Evolutionary conservation across 2,113 vertebrate genomes (phyloP), one percentile per base, ranked within the genome.

Genomic region (Orthonyx spaldingii): DNA sequence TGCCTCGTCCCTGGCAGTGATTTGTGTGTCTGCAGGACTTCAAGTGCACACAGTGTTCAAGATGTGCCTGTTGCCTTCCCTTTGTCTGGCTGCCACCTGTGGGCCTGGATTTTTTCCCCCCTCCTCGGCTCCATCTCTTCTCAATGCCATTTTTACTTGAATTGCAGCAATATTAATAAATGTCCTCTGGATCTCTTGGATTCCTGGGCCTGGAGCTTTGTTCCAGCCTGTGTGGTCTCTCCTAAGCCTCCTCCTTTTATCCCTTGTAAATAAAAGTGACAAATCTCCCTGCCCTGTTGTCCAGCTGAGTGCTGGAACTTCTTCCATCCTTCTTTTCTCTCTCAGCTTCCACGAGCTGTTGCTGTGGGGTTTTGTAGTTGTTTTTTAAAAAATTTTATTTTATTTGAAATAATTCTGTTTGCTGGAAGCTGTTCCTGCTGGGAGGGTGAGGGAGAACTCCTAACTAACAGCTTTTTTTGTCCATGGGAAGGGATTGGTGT

Each of bases 1-100:
- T 92, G 97, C 64, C 93, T 97, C 85, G 18, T 59, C 13, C 92
- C 78, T 97, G 97, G 96, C 96, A 97, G 91, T 97, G 97, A 97
- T 98, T 95, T 97, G 95, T 97, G 28, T 78, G 90, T 90, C 96
- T 96, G 61, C 3, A 52, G 96, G 83, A 96, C 97, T 93, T 94
- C 94, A 94, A 95, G 90, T n/a, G 94, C 77, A 59, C 39, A 1
- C 27, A 15, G 47, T 61, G 8, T 79, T 96, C 78, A 41, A 80
- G 85, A 76, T 7, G 59, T 84, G 41, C 81, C 83, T 7, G 11
- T 84, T 93, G 86, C 79, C 26, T 93, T 95, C 78, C 28, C 76
- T 91, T 96, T 88, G 65, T 92, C 53, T 84, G 90, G 2, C 47
- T 91, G 44, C 42, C 35, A 70, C 70, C 52, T 77, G 52, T 74